Base-by-base conservation (phyloP, 2,797 vertebrate genomes). In the Halcyon smyrnensis region DNA sequence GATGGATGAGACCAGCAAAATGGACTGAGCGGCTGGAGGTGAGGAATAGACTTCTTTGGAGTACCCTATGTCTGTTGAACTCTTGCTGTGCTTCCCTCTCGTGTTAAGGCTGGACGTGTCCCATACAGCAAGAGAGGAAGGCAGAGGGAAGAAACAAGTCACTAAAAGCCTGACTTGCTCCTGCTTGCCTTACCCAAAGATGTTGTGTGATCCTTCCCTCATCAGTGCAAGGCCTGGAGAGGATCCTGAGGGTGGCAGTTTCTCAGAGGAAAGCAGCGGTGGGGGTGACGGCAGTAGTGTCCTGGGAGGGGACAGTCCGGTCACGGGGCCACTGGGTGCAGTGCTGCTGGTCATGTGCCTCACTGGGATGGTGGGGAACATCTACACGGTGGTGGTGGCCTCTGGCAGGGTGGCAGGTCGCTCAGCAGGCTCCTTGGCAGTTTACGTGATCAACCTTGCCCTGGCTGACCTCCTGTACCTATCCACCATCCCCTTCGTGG, bases 381-480 rank as follows among this genome's bases (percentile, higher is more conserved):
- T 98, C 36, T 99, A 98, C 98, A 98, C 98, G 0, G 97, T 99
- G n/a, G 90, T 95, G 9, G 96, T 99, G n/a, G 98, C 98, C 4
- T 98, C 98, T 13, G 98, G 98, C 2, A 98, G 97, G 3, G 89
- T 98, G 67, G 51, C 25, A 0, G 86, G 95, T 32, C 98, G 97
- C 10, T 98, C 98, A 1, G 97, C 95, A 0, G 98, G 98, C 19
- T 98, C 98, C 73, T 97, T 99, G 97, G 98, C 98, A 10, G 95
- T 99, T 8, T 99, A 99, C 28, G 98, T 99, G 69, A 75, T 98
- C 50, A 99, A 99, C 85, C 94, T 99, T 51, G 98, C 99, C 0
- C 78, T 99, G 73, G 98, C 99, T 2, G 99, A 99, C 94, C 97
- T 99, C 59, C 98, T 99, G 45, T 99, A 99, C 97, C 98, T 99